Percentiles rank a stretch among this genome's conserved stretches.
Evolutionary conservation across 2,888 invertebrate species (phyloP).

Genomic region (Gastracanthus pulcherrimus): DNA sequence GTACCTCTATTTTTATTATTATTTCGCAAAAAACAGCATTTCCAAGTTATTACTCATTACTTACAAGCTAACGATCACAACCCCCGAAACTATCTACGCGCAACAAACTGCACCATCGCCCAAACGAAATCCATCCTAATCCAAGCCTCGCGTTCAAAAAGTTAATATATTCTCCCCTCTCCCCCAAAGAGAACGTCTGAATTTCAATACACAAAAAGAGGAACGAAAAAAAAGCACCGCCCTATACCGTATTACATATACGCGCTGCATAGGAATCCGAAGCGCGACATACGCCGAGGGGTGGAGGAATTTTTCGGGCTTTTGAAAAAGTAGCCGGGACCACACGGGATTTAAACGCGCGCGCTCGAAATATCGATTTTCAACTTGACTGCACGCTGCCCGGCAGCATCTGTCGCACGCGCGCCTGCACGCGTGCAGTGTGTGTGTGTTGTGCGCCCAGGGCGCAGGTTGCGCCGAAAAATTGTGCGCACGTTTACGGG

Average conservation of each 20-base stretch:
- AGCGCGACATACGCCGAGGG: not conserved
- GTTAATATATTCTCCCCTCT: slow-evolving; percentile 2
- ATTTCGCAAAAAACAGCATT: too few species aligned
- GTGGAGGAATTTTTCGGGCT: slow-evolving; percentile 15
- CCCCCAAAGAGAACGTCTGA: not conserved
- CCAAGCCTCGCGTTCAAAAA: slow-evolving; percentile 11
- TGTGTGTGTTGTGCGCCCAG: slow-evolving; percentile 36
- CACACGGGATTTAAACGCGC: slow-evolving; percentile 44
- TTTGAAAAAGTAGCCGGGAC: slow-evolving; percentile 29
- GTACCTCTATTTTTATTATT: too few species aligned
- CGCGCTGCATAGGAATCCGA: slow-evolving; percentile 1
- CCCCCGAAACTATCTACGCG: not conserved
- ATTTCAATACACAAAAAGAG: slow-evolving; percentile 19
- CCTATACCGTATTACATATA: not conserved
- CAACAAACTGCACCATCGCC: not conserved
- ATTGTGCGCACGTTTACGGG: not conserved
- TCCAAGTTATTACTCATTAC: too few species aligned
- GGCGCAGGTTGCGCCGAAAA: slow-evolving; percentile 27
- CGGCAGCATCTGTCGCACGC: slow-evolving; percentile 54
- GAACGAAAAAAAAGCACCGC: not conserved
- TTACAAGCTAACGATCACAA: not conserved
- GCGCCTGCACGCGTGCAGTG: not conserved
- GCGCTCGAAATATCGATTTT: slow-evolving; percentile 71
- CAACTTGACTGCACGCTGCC: slow-evolving; percentile 65
- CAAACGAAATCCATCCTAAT: not conserved